Evolutionary conservation across 2,113 vertebrate genomes (phyloP).

Genomic region (Desmodus rotundus): DNA sequence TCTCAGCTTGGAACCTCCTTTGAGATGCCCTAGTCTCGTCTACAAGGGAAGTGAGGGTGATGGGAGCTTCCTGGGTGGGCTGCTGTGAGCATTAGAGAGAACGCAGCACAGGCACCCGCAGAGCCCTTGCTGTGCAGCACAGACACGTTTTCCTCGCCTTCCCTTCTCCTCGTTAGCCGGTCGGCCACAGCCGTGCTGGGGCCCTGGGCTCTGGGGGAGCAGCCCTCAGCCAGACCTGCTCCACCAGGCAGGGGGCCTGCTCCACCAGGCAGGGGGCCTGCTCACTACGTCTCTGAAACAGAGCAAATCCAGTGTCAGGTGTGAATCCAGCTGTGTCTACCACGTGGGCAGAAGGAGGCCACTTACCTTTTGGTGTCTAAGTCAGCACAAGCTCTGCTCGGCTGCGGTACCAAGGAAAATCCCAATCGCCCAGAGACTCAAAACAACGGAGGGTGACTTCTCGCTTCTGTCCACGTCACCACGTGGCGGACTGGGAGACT

Average conservation of each 20-base stretch:
- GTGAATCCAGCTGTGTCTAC: neutral
- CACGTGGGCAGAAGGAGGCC: neutral
- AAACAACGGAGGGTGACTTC: neutral
- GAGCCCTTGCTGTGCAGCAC: too few relatives aligned
- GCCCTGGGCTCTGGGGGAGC: rapidly evolving
- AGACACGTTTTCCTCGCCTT: neutral
- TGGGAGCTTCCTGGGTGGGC: neutral
- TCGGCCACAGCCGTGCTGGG: neutral
- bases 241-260: neutral
- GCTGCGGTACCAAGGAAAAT: too few relatives aligned
- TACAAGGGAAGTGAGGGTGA: neutral
- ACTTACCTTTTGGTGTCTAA: rapidly evolving
- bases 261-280: neutral
- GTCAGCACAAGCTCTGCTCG: neutral
- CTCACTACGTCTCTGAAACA: neutral
- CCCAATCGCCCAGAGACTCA: neutral
- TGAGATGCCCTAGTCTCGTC: neutral
- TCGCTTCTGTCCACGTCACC: neutral
- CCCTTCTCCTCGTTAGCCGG: neutral
- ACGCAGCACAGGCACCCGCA: neutral
- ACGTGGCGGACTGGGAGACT: rapidly evolving
- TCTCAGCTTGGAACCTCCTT: neutral
- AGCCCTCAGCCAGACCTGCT: neutral
- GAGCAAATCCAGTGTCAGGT: neutral
- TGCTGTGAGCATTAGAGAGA: neutral